Conservation (phyloP, 2,113 vertebrate species). For the Deroptyus accipitrinus region DNA sequence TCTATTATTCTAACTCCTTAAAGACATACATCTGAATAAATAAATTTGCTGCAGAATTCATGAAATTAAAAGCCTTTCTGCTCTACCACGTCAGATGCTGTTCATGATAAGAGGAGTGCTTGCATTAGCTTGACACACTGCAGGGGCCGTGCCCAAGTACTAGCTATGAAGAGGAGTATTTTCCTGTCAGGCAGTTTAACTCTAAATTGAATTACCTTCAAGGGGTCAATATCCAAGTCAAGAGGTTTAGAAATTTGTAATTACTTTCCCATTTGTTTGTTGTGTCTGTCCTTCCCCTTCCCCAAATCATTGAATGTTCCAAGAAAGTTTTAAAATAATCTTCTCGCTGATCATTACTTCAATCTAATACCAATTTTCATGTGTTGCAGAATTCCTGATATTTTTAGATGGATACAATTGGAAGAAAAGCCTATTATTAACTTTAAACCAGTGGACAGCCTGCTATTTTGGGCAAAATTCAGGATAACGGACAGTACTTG, state of each 20-base stretch:
- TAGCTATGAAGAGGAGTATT: not conserved
- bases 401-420: not conserved
- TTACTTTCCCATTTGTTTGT: not conserved
- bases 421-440: not conserved
- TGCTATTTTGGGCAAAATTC: not conserved
- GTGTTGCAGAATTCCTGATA: not conserved
- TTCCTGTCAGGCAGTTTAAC: not conserved
- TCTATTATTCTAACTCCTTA: not conserved
- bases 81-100: not conserved
- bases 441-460: not conserved
- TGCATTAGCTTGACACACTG: not conserved
- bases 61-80: conserved; percentile 1
- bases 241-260: not conserved
- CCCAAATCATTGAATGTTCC: not conserved
- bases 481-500: not conserved
- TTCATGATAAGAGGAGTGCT: not conserved
- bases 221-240: not conserved
- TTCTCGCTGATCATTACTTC: not conserved
- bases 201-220: conserved; percentile 14
- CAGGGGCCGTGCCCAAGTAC: not conserved
- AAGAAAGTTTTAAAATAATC: not conserved
- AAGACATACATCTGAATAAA: not conserved
- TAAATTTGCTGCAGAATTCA: not conserved
- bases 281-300: not conserved
- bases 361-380: not conserved